Percentiles rank a stretch among this genome's conserved stretches.
These are phyloP conservation scores for Pterocles burchelli DNA, from an alignment of 2,113 vertebrate genomes.

Conservation along the genomic window DNA sequence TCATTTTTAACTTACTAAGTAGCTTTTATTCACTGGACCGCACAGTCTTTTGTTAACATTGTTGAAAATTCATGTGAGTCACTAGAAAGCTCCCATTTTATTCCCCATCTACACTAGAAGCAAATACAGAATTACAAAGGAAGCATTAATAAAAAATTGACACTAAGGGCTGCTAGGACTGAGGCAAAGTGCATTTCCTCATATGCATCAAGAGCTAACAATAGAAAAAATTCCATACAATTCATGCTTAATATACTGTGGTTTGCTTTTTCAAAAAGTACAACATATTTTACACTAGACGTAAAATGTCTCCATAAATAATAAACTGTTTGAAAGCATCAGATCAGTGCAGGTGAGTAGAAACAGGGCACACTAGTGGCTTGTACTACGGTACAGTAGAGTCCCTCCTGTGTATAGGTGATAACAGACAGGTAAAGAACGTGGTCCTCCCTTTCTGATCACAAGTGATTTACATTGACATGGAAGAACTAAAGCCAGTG, in stretches of 20 bases:
- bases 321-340: background rate
- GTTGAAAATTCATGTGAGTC: background rate
- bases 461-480: background rate
- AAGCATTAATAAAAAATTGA: conserved; percentile 56
- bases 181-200: conserved; percentile 21
- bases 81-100: background rate
- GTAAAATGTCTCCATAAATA: conserved; percentile 25
- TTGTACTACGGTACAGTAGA: background rate
- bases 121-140: conserved; percentile 39
- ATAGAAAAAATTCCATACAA: background rate
- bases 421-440: background rate
- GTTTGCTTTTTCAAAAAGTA: background rate
- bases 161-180: background rate
- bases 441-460: background rate
- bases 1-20: background rate
- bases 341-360: background rate
- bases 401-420: background rate
- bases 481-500: background rate
- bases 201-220: background rate
- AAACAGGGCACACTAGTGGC: background rate
- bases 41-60: background rate
- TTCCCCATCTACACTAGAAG: background rate
- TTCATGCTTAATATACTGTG: background rate
- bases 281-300: background rate
- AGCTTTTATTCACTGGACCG: background rate